Percentiles rank a stretch among this genome's conserved stretches.
Conservation (phyloP, 2,888 invertebrate genomes). For the Syrista parreyssii region DNA sequence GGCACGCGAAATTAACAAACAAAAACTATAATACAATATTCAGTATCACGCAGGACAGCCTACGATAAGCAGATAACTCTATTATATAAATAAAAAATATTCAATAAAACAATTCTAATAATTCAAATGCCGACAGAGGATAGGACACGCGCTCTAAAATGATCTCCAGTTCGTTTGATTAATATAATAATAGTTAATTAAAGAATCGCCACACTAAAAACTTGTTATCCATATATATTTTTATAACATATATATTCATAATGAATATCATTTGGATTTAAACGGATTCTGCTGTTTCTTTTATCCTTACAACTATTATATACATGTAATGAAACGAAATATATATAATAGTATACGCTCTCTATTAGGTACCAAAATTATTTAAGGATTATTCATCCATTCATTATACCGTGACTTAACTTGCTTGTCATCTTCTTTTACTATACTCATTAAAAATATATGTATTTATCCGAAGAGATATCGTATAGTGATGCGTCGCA, state of each 20-base stretch:
- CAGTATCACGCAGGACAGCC: not conserved
- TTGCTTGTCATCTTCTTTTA: not conserved
- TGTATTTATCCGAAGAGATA: not conserved
- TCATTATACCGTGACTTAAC: not conserved
- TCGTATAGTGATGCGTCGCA: not conserved
- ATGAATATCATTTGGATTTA: conserved; percentile 29
- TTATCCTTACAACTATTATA: conserved; percentile 4
- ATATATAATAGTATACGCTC: not conserved
- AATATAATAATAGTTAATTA: conserved; percentile 4
- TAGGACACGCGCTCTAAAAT: not conserved
- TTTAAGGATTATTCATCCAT: not conserved
- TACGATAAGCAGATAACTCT: too few species aligned
- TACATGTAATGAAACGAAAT: too few species aligned
- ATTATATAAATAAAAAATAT: not conserved
- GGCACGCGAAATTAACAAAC: not conserved
- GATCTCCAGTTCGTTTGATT: conserved; percentile 11
- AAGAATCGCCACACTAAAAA: conserved; percentile 14
- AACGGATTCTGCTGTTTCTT: conserved; percentile 23
- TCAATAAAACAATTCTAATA: not conserved
- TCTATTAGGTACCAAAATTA: not conserved
- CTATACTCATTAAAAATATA: not conserved
- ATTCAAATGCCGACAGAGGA: not conserved
- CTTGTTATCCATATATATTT: conserved; percentile 22
- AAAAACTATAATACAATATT: not conserved
- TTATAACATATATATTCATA: conserved; percentile 23